Evolutionary conservation across 2,113 vertebrate species (phyloP).

Genomic region (Damaliscus lunatus): DNA sequence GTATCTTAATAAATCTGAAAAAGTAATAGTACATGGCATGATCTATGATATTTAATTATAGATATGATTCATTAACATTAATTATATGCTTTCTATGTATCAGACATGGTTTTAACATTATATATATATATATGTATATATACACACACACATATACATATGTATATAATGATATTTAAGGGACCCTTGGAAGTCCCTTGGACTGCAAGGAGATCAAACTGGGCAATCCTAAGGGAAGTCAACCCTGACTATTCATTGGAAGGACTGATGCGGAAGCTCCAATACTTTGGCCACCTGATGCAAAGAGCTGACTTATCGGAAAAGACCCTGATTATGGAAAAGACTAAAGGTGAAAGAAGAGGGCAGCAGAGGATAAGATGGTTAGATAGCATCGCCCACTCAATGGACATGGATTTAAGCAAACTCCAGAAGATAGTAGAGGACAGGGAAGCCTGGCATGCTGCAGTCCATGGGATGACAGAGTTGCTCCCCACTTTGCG

Average conservation of each 20-base stretch:
- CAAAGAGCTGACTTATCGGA: not conserved
- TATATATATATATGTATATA: accelerated
- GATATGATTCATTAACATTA: not conserved
- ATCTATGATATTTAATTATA: not conserved
- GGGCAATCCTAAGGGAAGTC: not conserved
- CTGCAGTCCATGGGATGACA: not conserved
- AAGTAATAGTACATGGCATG: not conserved
- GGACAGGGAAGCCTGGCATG: not conserved
- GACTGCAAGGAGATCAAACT: not conserved
- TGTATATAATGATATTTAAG: not conserved
- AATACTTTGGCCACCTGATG: not conserved
- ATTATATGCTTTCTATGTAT: not conserved
- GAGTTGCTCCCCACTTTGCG: not conserved
- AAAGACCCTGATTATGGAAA: not conserved
- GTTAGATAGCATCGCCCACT: not conserved
- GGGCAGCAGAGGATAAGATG: not conserved
- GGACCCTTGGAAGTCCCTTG: not conserved
- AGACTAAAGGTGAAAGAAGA: not conserved
- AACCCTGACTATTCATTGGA: not conserved
- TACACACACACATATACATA: accelerated
- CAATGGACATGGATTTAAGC: not conserved
- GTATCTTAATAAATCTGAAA: not conserved
- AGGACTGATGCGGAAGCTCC: not conserved
- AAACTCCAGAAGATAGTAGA: not conserved
- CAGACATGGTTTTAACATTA: not conserved